phyloP scores from a whole-genome alignment of 2,797 vertebrate genomes.

The Melanogrammus aeglefinus region DNA sequence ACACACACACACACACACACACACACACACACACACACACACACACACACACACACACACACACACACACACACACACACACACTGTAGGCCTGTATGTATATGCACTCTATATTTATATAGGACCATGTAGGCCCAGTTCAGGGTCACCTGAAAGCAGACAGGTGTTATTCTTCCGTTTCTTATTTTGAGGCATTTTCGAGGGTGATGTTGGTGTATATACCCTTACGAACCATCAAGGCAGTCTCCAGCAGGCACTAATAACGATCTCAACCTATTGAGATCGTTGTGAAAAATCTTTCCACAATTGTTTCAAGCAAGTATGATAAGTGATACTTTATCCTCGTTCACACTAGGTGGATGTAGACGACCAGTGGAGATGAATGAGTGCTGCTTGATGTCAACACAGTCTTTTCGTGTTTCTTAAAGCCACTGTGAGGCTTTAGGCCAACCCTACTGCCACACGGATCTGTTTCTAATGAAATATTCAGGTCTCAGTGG shows the following conservation, averaged over 20 bases:
- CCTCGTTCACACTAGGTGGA: background rate
- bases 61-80: no score
- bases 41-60: no score
- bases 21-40: no score
- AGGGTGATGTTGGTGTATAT: background rate
- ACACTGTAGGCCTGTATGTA: no score
- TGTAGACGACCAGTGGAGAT: background rate
- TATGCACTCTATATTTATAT: no score
- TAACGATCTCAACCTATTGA: background rate
- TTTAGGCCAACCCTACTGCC: constrained; percentile 40
- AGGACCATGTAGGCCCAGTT: no score
- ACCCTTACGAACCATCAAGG: background rate
- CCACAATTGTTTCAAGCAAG: background rate
- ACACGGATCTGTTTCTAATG: constrained; percentile 53
- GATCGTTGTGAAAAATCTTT: background rate
- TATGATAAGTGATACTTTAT: background rate
- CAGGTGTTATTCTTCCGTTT: background rate
- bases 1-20: no score
- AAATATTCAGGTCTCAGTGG: constrained; percentile 57
- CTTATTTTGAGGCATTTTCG: no score
- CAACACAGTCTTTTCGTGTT: background rate
- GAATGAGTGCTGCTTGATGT: background rate
- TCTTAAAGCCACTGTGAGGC: constrained; percentile 1
- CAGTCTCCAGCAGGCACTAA: no score
- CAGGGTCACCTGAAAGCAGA: no score